Base-by-base conservation (phyloP, 2,113 vertebrate species). In the Pseudopodoces humilis region DNA sequence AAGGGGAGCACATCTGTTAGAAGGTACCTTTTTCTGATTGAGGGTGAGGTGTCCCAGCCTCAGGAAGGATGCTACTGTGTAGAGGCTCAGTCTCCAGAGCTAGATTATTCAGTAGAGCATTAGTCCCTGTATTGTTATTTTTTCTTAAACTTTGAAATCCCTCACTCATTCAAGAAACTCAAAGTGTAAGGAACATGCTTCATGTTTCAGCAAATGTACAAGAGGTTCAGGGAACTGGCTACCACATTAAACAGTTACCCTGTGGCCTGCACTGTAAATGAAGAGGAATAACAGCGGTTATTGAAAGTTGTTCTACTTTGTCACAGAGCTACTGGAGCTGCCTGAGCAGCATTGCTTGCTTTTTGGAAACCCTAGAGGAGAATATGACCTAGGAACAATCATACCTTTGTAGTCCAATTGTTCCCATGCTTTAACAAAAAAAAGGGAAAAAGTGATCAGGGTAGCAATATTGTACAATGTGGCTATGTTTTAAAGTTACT, bases 401-500 rank as follows among this genome's bases (percentile, higher is more conserved):
- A 78, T 80, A 53, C 47, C 37, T 76, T 92, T 86, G 17, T 95
- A 91, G 50, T 78, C 50, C 35, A 68, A 81, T 94, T 93, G 83
- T 92, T 94, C 83, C 46, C 30, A 14, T 67, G 68, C 47, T 82
- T 96, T 50, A 19, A 65, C 56, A 24, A 24, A 15, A 58, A 50
- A 71, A 83, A 96, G 69, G 11, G 46, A 80, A 93, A 77, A 71
- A 59, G 44, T 41, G 84, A 90, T 96, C 86, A 91, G 75, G 79
- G 71, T 47, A 95, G 78, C 75, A 84, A 92, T 92, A 94, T 64
- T 86, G 86, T 72, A 95, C 93, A 94, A 62, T 55, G 69, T 68
- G 55, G 71, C 84, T 95, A 31, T 85, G 92, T 96, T 98, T 98
- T 97, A 89, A 94, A 85, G 94, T 94, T 86, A 86, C 91, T 96